Evolutionary conservation across 2,113 vertebrate species (phyloP), one percentile per base, ranked within the genome.

Genomic region (Osmerus eperlanus): DNA sequence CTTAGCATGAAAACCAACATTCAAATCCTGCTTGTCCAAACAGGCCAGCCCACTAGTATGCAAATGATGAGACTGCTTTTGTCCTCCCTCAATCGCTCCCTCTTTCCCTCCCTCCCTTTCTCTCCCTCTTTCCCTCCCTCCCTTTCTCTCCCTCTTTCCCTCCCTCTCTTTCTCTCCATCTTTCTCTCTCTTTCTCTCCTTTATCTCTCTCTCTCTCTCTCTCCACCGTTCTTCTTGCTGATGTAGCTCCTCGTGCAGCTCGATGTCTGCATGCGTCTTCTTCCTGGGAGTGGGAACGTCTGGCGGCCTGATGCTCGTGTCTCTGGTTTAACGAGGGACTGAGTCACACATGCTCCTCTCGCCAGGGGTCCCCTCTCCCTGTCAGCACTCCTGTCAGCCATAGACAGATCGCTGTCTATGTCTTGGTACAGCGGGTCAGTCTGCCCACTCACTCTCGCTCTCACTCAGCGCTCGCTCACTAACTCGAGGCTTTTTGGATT

Each of bases 321-420:
- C 28, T 29, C 23, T 60, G 25, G 23, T 62, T 62, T 29, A 32
- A 62, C 28, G 25, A 28, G 12, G 16, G 62, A 8, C 62, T 36
- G 28, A 64, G 62, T 29, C 41, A 59, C n/a, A 14, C 67, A 68
- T 15, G 4, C 67, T n/a, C 54, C 53, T n/a, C 28, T 36, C 67
- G 19, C 23, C 12, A n/a, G 25, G 56, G 56, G 68, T 18, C n/a
- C 60, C 28, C 18, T 52, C 52, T 18, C 18, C 64, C 75, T 81
- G 73, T 86, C 78, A 82, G 82, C 84, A 76, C 72, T 32, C n/a
- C n/a, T n/a, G n/a, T n/a, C n/a, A n/a, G n/a, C n/a, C n/a, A n/a
- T n/a, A n/a, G n/a, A n/a, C n/a, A n/a, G 84, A 88, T 87, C 73
- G 77, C 86, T 78, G 84, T 84, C 80, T 79, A 83, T 78, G 84